These are phyloP conservation scores for Acrobasis suavella DNA, from an alignment of 2,888 invertebrate species.

Conservation along the genomic window DNA sequence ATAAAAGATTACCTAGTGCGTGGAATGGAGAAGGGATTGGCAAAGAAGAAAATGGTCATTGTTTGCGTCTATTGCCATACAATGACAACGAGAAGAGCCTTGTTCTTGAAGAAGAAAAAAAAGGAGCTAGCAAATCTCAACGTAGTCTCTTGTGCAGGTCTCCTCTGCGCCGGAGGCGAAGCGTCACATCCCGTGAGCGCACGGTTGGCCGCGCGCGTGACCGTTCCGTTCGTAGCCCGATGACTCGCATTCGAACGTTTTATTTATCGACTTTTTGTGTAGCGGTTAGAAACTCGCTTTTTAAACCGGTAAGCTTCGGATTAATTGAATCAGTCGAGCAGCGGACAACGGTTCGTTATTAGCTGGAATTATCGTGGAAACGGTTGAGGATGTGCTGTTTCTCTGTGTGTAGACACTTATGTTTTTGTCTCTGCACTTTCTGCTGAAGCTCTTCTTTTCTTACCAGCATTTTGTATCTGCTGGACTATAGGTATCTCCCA, in stretches of 20 bases:
- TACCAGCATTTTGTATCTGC: no score
- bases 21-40: no score
- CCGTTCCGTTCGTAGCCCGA: conserved; percentile 73
- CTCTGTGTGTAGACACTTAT: no score
- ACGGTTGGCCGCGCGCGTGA: conserved; percentile 62
- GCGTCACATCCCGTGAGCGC: conserved; percentile 63
- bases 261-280: conserved; percentile 62
- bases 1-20: no score
- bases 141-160: neutral
- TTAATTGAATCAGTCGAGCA: conserved; percentile 36
- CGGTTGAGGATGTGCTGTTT: no score
- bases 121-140: neutral
- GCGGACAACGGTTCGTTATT: neutral
- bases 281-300: conserved; percentile 67
- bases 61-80: no score
- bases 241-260: conserved; percentile 66
- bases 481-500: no score
- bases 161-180: conserved; percentile 31
- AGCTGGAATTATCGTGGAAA: neutral
- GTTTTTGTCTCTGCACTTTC: no score
- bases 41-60: no score
- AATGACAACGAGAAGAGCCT: neutral
- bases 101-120: neutral
- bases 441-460: no score
- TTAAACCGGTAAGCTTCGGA: conserved; percentile 61